Evolutionary conservation across 2,113 vertebrate species (phyloP).

Genomic region (Cacatua alba): DNA sequence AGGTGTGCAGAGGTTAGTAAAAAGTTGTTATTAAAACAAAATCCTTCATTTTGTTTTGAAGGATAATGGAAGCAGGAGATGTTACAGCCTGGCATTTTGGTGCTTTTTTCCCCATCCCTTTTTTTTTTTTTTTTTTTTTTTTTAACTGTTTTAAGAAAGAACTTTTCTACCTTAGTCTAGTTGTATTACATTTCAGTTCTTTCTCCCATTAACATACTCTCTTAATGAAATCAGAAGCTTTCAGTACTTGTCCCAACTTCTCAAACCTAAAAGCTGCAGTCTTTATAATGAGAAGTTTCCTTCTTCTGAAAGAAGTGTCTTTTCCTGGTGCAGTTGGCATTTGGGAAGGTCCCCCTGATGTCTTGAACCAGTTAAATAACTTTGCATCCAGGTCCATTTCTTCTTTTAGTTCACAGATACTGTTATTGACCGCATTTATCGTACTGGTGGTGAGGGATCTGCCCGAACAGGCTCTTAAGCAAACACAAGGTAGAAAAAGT

Average conservation of each 20-base stretch:
- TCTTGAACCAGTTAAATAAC: neutral
- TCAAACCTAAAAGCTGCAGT: neutral
- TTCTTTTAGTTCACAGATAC: neutral
- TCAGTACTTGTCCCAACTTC: neutral
- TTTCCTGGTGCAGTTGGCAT: neutral
- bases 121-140: neutral
- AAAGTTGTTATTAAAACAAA: conserved; percentile 76
- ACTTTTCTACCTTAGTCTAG: neutral
- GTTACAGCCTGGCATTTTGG: neutral
- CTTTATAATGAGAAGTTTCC: neutral
- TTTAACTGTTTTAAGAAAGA: neutral
- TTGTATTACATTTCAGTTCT: neutral
- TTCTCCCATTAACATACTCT: neutral
- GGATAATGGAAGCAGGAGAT: conserved; percentile 33
- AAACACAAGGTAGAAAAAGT: neutral
- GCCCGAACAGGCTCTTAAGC: neutral
- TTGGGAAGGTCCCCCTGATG: neutral
- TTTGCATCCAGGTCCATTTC: neutral
- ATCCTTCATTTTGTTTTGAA: conserved; percentile 72
- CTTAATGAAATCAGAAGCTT: neutral
- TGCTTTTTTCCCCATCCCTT: too few species aligned
- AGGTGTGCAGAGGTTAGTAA: conserved; percentile 43
- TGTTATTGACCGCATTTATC: neutral
- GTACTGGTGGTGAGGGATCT: neutral
- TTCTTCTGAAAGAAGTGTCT: neutral